These are phyloP conservation scores for Probosciger aterrimus DNA, from an alignment of 2,113 vertebrate species.

Conservation along the genomic window DNA sequence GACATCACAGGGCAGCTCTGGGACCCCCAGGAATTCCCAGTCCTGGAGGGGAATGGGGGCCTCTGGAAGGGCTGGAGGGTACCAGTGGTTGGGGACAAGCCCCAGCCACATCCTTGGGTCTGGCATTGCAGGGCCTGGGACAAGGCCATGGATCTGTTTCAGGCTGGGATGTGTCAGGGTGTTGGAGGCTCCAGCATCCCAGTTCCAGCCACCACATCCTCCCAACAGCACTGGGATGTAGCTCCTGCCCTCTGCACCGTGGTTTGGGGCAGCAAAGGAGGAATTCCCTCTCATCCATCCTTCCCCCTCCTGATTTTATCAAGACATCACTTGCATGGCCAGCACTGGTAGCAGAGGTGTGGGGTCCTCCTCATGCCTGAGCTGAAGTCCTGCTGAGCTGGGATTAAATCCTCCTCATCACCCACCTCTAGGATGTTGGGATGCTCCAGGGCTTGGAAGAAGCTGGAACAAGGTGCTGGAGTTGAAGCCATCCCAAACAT, in stretches of 20 bases:
- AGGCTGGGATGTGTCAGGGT: not conserved
- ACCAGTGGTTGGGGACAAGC: accelerated
- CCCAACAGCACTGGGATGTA: accelerated
- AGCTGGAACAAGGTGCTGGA: not conserved
- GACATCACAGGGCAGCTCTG: not conserved
- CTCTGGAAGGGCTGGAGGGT: not conserved
- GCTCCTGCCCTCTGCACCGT: not conserved
- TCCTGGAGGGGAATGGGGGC: accelerated
- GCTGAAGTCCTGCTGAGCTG: not conserved
- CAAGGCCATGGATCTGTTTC: not conserved
- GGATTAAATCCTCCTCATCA: not conserved
- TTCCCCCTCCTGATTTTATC: not conserved
- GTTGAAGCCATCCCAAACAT: not conserved
- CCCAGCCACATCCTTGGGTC: not conserved
- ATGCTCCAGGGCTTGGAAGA: not conserved
- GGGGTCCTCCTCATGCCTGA: not conserved
- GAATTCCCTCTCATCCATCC: not conserved
- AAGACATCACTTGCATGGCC: accelerated
- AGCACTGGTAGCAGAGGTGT: not conserved
- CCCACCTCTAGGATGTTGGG: not conserved
- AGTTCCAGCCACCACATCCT: not conserved
- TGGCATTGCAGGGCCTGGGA: too few relatives aligned
- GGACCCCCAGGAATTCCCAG: not conserved
- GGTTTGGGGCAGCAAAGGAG: not conserved
- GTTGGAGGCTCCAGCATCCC: not conserved